Evolutionary conservation across 2,888 invertebrate species (phyloP).

Genomic region (Agonopterix arenella): DNA sequence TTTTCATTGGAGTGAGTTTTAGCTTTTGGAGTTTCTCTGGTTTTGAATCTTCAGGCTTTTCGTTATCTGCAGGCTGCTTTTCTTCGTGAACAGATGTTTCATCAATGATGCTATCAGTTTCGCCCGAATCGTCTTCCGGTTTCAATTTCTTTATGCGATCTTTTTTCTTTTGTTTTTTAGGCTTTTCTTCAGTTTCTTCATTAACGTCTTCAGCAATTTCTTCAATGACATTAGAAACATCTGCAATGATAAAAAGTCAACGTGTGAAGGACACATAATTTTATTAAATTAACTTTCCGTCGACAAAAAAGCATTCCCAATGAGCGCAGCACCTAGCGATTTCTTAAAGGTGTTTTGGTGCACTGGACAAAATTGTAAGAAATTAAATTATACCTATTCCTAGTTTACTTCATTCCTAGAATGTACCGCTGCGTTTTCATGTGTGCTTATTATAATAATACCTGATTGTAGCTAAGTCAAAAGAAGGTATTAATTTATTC

Average conservation of each 20-base stretch:
- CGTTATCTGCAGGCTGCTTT: constrained; percentile 21
- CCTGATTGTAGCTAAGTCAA: too few species aligned
- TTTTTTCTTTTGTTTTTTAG: constrained; percentile 8
- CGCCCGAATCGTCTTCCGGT: background rate
- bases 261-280: background rate
- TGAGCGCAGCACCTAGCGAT: too few species aligned
- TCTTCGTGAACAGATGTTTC: constrained; percentile 12
- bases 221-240: constrained; percentile 4
- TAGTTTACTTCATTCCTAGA: too few species aligned
- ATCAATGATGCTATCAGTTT: background rate
- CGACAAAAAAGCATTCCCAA: too few species aligned
- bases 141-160: constrained; percentile 1
- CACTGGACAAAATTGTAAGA: too few species aligned
- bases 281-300: too few species aligned
- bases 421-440: too few species aligned
- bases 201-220: background rate
- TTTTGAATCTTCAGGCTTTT: constrained; percentile 20
- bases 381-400: too few species aligned
- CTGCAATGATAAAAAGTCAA: constrained; percentile 7
- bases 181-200: constrained; percentile 8
- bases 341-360: too few species aligned
- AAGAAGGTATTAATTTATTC: too few species aligned
- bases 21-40: constrained; percentile 17
- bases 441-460: too few species aligned
- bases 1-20: constrained; percentile 69